These are phyloP conservation scores for Lomographa bimaculata DNA, from an alignment of 2,888 invertebrate species.

Conservation along the genomic window DNA sequence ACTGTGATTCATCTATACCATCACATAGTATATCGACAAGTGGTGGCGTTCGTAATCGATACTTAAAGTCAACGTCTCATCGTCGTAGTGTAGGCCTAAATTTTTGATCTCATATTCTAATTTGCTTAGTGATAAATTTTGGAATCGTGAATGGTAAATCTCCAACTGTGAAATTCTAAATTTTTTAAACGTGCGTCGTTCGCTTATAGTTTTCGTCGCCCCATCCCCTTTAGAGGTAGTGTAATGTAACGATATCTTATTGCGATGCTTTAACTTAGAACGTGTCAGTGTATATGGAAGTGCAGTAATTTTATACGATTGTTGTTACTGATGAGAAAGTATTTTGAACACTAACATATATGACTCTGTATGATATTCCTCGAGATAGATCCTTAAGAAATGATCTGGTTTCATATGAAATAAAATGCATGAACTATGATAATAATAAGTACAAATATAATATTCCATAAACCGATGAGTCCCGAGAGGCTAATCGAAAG, in stretches of 20 bases:
- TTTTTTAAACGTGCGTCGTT: conserved; percentile 65
- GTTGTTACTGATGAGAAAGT: conserved; percentile 64
- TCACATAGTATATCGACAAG: conserved; percentile 66
- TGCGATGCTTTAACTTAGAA: conserved; percentile 82
- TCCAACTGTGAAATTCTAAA: conserved; percentile 77
- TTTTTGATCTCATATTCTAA: conserved; percentile 84
- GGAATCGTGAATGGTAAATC: conserved; percentile 73
- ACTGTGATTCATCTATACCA: conserved; percentile 80
- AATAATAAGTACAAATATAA: conserved; percentile 69
- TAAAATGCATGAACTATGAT: conserved; percentile 53
- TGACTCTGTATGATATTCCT: conserved; percentile 61
- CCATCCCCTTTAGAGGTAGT: conserved; percentile 74
- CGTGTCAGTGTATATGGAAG: conserved; percentile 74
- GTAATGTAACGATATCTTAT: conserved; percentile 80
- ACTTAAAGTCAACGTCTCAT: conserved; percentile 72
- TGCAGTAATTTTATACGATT: conserved; percentile 73
- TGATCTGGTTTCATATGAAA: conserved; percentile 56
- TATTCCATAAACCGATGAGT: conserved; percentile 62
- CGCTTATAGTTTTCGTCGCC: conserved; percentile 62
- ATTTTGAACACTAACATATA: conserved; percentile 62
- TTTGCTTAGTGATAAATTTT: conserved; percentile 81
- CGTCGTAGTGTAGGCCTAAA: conserved; percentile 81
- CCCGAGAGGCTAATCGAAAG: conserved; percentile 72
- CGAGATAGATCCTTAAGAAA: conserved; percentile 55
- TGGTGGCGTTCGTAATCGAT: conserved; percentile 77